These are phyloP conservation scores for Loris lydekkerianus DNA, from an alignment of 2,797 vertebrate species.

Conservation along the genomic window DNA sequence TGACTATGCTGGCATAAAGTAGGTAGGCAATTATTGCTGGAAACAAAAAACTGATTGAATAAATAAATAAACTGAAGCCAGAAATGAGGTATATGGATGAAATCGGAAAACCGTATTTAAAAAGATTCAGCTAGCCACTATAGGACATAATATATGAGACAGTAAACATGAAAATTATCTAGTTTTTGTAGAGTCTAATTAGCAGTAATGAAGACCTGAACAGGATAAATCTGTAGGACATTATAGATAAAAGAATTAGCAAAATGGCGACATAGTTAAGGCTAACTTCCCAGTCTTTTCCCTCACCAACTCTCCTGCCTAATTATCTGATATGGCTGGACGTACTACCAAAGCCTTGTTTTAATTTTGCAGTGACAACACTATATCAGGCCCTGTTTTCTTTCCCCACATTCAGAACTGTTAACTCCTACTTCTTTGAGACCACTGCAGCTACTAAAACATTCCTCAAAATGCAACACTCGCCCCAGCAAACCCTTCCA, in stretches of 20 bases:
- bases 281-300: conserved; percentile 39
- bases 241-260: conserved; percentile 3
- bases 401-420: not conserved
- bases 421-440: conserved; percentile 41
- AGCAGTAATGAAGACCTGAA: not conserved
- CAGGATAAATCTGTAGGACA: not conserved
- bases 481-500: conserved; percentile 22
- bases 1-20: not conserved
- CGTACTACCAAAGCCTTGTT: conserved; percentile 26
- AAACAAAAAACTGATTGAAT: not conserved
- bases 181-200: not conserved
- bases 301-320: conserved; percentile 45
- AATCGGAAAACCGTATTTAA: conserved; percentile 46
- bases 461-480: not conserved
- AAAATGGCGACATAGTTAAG: conserved; percentile 27
- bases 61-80: conserved; percentile 27
- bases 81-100: not conserved
- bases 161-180: conserved; percentile 21
- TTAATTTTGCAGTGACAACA: conserved; percentile 54
- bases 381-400: conserved; percentile 16
- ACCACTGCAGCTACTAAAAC: conserved; percentile 23
- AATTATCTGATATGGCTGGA: not conserved
- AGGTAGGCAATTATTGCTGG: not conserved
- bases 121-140: not conserved
- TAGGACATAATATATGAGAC: not conserved